Conservation (phyloP, 2,888 invertebrate species). For the Pammene aurita region DNA sequence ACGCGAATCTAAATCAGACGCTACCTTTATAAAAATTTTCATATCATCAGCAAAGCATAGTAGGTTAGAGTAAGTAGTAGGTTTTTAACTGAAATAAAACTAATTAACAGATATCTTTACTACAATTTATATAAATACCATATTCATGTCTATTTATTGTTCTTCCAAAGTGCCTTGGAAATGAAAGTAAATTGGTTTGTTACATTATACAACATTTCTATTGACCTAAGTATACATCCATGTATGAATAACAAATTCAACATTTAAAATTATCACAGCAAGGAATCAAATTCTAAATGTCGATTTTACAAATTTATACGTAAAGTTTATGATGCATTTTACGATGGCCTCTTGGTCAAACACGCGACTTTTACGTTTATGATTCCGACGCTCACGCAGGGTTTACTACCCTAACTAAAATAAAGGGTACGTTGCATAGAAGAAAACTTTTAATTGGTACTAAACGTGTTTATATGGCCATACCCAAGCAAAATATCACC, state of each 20-base stretch:
- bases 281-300: constrained; percentile 62
- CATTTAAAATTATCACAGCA: constrained; percentile 61
- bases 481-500: constrained; percentile 4
- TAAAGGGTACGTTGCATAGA: constrained; percentile 57
- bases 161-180: too few relatives aligned
- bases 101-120: too few relatives aligned
- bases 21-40: too few relatives aligned
- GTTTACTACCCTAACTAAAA: constrained; percentile 67
- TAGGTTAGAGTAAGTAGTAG: too few relatives aligned
- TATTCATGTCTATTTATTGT: too few relatives aligned
- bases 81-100: too few relatives aligned
- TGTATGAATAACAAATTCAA: not conserved
- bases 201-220: too few relatives aligned
- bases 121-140: too few relatives aligned
- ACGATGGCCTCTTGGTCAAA: constrained; percentile 76
- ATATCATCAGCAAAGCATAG: too few relatives aligned
- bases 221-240: too few relatives aligned
- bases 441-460: constrained; percentile 43
- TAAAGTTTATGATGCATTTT: constrained; percentile 75
- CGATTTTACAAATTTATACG: constrained; percentile 76
- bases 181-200: too few relatives aligned
- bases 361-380: constrained; percentile 75
- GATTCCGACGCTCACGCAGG: constrained; percentile 69
- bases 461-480: constrained; percentile 14
- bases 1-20: too few relatives aligned